Evolutionary conservation across 2,797 vertebrate species (phyloP).

Genomic region (Hypotaenidia philippensis): DNA sequence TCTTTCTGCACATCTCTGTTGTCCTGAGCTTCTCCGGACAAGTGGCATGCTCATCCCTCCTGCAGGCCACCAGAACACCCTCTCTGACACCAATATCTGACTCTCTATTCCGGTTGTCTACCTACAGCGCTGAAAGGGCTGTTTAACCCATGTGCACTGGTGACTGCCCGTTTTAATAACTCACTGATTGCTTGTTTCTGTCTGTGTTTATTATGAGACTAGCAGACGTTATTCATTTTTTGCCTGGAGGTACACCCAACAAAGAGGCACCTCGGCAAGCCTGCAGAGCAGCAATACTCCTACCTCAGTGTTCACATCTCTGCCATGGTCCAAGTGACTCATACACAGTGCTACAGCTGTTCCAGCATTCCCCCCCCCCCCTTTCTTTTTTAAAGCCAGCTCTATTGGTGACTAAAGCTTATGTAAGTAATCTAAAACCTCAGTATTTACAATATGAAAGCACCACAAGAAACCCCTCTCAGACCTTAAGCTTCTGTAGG

Average conservation of each 20-base stretch:
- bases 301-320: background rate
- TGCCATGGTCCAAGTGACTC: constrained; percentile 49
- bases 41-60: background rate
- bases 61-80: background rate
- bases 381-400: background rate
- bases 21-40: background rate
- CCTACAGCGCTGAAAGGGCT: background rate
- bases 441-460: constrained; percentile 61
- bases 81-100: background rate
- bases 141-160: background rate
- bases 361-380: background rate
- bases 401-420: constrained; percentile 58
- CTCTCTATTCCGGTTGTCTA: background rate
- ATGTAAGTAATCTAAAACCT: constrained; percentile 68
- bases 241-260: constrained; percentile 3
- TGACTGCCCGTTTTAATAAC: background rate
- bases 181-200: background rate
- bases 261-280: fast-evolving
- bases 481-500: constrained; percentile 52
- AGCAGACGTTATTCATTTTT: background rate
- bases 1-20: background rate
- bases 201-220: fast-evolving
- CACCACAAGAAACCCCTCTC: constrained; percentile 34
- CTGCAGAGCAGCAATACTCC: background rate
- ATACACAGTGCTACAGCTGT: constrained; percentile 37